phyloP scores from a whole-genome alignment of 2,113 vertebrate genomes.

The Pavo muticus region DNA sequence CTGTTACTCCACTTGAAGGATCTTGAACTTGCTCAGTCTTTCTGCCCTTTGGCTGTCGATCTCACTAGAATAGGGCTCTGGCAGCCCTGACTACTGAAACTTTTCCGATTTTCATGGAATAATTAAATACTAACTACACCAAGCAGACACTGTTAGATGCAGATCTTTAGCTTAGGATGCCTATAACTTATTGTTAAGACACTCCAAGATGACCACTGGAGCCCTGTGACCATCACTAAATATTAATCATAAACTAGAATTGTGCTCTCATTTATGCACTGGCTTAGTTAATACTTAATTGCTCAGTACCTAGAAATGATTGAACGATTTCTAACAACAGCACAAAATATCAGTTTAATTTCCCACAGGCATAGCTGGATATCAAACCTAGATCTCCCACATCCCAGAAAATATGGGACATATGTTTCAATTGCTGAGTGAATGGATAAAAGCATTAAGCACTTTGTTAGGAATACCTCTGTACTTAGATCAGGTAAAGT shows the following conservation, averaged over 20 bases:
- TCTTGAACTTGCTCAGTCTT: neutral
- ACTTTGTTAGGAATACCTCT: neutral
- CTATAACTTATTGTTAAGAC: neutral
- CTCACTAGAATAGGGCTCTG: neutral
- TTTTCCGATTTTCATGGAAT: neutral
- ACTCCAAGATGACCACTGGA: neutral
- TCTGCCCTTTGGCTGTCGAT: neutral
- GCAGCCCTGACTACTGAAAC: neutral
- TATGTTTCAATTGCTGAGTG: neutral
- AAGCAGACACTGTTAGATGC: neutral
- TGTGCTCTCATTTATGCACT: neutral
- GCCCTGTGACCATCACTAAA: neutral
- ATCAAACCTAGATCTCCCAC: neutral
- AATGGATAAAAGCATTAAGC: neutral
- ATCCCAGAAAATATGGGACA: neutral
- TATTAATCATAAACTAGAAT: neutral
- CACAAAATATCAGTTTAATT: neutral
- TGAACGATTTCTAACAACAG: neutral
- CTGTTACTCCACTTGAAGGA: neutral
- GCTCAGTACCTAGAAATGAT: neutral
- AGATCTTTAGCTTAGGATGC: neutral
- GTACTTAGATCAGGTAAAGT: neutral
- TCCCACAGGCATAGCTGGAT: neutral
- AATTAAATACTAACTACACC: neutral
- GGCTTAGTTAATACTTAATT: neutral